A percentile compares a stretch with the other conserved stretches of the same genome.
phyloP scores from a whole-genome alignment of 2,888 invertebrate species.

The Lithosia quadra region DNA sequence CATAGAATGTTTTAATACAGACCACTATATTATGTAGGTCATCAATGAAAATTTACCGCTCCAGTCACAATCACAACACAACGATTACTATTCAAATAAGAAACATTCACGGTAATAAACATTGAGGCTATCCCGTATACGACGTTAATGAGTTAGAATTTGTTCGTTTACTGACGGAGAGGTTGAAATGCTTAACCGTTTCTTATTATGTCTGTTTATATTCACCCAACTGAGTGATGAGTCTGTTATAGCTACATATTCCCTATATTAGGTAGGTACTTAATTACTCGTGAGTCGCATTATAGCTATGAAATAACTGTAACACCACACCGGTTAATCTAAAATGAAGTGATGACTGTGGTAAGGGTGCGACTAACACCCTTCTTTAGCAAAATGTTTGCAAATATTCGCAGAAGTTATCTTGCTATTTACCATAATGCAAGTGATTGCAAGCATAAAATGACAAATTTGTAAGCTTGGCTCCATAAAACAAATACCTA shows the following conservation, averaged over 20 bases:
- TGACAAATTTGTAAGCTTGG: not conserved
- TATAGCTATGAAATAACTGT: not conserved
- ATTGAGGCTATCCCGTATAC: slow-evolving; percentile 61
- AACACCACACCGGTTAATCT: not conserved
- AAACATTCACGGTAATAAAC: slow-evolving; percentile 62
- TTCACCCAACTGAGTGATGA: not conserved
- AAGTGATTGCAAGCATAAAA: not conserved
- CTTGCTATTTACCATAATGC: not conserved
- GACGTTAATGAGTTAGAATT: slow-evolving; percentile 28
- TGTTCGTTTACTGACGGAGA: slow-evolving; percentile 48
- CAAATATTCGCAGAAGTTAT: not conserved
- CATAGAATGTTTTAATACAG: not conserved
- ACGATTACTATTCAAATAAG: slow-evolving; percentile 51
- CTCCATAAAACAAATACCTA: slow-evolving; percentile 25
- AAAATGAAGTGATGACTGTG: not conserved
- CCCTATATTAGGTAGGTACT: not conserved
- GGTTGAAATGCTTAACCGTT: slow-evolving; percentile 60
- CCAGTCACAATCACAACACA: slow-evolving; percentile 57
- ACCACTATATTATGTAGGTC: slow-evolving; percentile 50
- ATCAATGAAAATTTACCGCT: slow-evolving; percentile 65
- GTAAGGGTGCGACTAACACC: too few relatives aligned
- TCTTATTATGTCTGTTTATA: slow-evolving; percentile 21
- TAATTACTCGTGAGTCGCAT: not conserved
- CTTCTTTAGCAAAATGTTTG: not conserved
- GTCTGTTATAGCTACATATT: not conserved